phyloP scores from a whole-genome alignment of 2,888 invertebrate species.

The Melinopterus prodromus region DNA sequence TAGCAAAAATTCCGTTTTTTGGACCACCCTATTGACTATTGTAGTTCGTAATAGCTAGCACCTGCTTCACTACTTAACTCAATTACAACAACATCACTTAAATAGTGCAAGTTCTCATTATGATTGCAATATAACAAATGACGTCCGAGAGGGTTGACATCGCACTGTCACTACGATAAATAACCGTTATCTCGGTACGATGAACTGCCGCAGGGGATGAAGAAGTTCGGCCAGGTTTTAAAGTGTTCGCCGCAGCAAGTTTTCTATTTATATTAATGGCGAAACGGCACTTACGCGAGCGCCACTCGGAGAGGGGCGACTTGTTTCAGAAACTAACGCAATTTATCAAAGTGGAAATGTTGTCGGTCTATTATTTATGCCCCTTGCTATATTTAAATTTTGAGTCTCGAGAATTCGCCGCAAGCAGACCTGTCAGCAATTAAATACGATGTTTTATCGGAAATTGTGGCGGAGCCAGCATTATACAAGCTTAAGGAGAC shows the following conservation, averaged over 20 bases:
- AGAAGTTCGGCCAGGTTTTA: neutral
- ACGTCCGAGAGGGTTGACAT: neutral
- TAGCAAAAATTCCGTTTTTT: no score
- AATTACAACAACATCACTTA: no score
- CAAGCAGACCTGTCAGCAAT: neutral
- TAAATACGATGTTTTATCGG: neutral
- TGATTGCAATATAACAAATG: no score
- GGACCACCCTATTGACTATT: no score
- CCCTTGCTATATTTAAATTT: neutral
- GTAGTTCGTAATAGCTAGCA: no score
- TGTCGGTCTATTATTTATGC: conserved; percentile 4
- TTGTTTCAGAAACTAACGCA: conserved; percentile 4
- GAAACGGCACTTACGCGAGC: neutral
- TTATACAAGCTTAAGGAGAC: no score
- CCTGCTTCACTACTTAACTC: no score
- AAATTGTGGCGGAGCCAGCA: neutral
- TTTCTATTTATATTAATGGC: conserved; percentile 4
- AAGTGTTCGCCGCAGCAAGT: neutral
- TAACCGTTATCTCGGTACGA: neutral
- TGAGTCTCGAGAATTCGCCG: neutral
- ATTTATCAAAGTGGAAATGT: conserved; percentile 4
- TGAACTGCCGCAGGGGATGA: neutral
- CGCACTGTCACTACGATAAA: neutral
- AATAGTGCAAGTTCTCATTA: no score
- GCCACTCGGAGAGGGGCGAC: neutral